Base-by-base conservation (phyloP, 1,140 invertebrate species). In the Penaeus chinensis region DNA sequence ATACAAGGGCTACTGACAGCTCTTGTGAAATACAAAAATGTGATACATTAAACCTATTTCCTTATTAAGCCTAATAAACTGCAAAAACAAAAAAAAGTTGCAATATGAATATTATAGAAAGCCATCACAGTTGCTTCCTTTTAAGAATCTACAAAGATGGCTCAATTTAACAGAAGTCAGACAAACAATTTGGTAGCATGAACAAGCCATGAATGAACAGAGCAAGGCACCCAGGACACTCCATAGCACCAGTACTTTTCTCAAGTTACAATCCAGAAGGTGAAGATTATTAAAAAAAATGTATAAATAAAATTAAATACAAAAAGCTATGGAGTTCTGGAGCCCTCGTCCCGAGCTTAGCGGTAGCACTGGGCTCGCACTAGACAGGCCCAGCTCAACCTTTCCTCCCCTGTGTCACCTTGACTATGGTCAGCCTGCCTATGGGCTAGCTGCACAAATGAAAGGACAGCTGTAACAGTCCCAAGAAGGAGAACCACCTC, bases 281-380 rank as follows among this genome's bases (percentile, higher is more conserved):
- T 82, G 79, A 87, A 87, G 85, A 79, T 60, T 87, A 87, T 82
- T 87, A 77, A 24, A 78, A 78, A 82, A 76, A 82, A 77, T 82
- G 63, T 20, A 81, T 27, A 62, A 61, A 81, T 77, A 87, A 81
- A 80, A 86, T 79, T 74, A 82, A 63, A 74, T 62, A 82, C 54
- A 87, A 87, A 87, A 87, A 77, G 85, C 85, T 87, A 87, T 87
- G 85, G 85, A 87, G 85, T 87, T 87, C 80, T 87, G 85, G 85
- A 87, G 85, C 85, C 85, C 80, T 69, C 24, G 66, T 82, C 65
- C 85, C 81, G 62, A 86, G 84, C 66, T 86, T 86, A 87, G 85
- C 85, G 65, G 85, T 82, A 87, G 85, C 85, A 87, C 80, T 87
- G 85, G 85, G 85, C 85, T 87, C 85, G 78, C 69, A 87, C 85